Conservation (phyloP, 2,113 vertebrate genomes). For the Leucosticte australis region DNA sequence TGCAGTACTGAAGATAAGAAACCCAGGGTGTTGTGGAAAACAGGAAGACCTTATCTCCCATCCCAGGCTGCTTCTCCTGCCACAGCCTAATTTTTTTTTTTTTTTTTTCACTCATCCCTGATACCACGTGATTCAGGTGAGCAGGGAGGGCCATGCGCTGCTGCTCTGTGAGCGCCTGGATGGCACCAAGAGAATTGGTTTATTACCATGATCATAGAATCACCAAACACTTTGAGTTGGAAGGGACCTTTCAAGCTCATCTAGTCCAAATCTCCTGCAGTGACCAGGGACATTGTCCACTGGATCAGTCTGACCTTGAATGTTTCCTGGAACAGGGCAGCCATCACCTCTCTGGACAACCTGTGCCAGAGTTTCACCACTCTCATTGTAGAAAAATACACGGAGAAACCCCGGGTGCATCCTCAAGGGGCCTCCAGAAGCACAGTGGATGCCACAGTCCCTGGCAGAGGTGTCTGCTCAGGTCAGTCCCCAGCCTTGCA, state of each 20-base stretch:
- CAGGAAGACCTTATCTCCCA: slow-evolving; percentile 49
- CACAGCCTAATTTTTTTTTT: background rate
- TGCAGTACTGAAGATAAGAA: slow-evolving; percentile 24
- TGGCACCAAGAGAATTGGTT: background rate
- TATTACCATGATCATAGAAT: background rate
- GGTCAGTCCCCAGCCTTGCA: background rate
- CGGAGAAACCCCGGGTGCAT: fast-evolving
- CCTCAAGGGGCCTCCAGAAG: background rate
- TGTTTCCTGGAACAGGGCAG: background rate
- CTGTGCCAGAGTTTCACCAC: background rate
- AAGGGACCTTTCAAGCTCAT: background rate
- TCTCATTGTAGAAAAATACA: background rate
- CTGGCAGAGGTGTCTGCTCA: background rate
- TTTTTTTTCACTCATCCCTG: background rate
- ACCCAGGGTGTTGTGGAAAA: slow-evolving; percentile 24
- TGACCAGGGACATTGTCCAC: background rate
- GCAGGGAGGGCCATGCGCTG: background rate
- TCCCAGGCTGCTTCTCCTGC: background rate
- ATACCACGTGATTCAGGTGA: background rate
- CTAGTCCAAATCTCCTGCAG: background rate
- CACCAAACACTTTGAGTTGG: background rate
- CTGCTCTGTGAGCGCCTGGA: background rate
- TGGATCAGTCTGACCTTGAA: background rate
- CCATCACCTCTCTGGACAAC: background rate
- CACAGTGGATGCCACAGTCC: fast-evolving